Evolutionary conservation across 2,113 vertebrate species (phyloP).

Genomic region (Semicossyphus pulcher): DNA sequence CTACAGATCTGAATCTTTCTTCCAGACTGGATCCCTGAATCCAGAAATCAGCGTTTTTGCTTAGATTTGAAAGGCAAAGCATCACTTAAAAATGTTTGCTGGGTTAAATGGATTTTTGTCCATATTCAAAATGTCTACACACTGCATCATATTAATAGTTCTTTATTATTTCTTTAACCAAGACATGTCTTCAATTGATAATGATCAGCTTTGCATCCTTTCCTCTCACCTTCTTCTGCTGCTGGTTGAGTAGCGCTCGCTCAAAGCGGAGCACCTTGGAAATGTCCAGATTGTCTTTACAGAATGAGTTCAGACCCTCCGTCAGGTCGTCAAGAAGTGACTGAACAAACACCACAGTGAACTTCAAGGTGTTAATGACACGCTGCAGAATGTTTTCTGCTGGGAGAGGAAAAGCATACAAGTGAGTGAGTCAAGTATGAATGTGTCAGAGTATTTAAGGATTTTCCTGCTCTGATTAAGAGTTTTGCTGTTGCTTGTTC

Average conservation of each 20-base stretch:
- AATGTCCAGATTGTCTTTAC: conserved; percentile 77
- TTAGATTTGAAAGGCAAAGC: no score
- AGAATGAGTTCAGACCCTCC: conserved; percentile 70
- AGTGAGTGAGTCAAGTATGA: neutral
- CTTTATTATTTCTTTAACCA: no score
- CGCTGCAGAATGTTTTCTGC: conserved; percentile 78
- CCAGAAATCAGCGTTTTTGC: no score
- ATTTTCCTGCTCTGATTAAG: neutral
- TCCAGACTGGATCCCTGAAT: no score
- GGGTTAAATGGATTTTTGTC: no score
- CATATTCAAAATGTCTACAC: no score
- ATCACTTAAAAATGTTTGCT: no score
- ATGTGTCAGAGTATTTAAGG: neutral
- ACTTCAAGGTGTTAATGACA: conserved; percentile 64
- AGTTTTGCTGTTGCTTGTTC: neutral
- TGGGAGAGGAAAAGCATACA: neutral
- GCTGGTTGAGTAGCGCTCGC: conserved; percentile 65
- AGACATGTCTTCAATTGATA: neutral
- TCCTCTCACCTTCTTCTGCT: conserved; percentile 78
- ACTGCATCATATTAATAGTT: no score
- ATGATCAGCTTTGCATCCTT: neutral
- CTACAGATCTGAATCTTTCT: no score
- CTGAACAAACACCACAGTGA: conserved; percentile 75
- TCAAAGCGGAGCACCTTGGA: conserved; percentile 78
- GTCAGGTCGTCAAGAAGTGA: conserved; percentile 75